Evolutionary conservation across 2,797 vertebrate genomes (phyloP).

Genomic region (Enteromius mattozi): DNA sequence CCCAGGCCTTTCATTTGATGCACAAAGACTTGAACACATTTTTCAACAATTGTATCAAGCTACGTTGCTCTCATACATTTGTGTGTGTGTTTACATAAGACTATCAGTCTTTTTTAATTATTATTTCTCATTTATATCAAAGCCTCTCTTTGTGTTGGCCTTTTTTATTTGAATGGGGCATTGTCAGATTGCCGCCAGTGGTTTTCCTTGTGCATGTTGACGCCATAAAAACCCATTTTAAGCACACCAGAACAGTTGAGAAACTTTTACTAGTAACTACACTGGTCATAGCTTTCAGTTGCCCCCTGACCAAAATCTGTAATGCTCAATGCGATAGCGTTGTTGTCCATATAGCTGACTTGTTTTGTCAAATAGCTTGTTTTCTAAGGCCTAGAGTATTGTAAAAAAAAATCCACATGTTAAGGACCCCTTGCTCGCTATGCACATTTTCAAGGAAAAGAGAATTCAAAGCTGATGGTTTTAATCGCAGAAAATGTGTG

Average conservation of each 20-base stretch:
- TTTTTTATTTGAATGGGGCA: constrained; percentile 59
- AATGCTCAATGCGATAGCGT: neutral
- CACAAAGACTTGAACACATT: constrained; percentile 91
- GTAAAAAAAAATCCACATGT: neutral
- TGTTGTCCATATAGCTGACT: neutral
- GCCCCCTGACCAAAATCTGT: neutral
- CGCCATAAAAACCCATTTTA: constrained; percentile 11
- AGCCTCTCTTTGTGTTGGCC: constrained; percentile 38
- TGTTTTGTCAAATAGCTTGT: neutral
- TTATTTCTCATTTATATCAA: constrained; percentile 64
- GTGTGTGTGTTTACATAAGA: constrained; percentile 67
- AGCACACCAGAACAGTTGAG: constrained; percentile 6
- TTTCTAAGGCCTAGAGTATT: constrained; percentile 2
- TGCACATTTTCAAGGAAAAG: constrained; percentile 61
- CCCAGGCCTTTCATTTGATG: constrained; percentile 90
- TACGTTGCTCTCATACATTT: constrained; percentile 68
- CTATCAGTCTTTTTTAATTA: constrained; percentile 68
- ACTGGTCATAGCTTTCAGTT: neutral
- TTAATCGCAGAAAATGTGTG: constrained; percentile 83
- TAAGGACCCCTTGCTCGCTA: constrained; percentile 53
- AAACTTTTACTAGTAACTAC: neutral
- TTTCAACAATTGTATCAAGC: constrained; percentile 90
- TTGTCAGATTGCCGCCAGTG: constrained; percentile 66
- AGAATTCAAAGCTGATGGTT: constrained; percentile 73
- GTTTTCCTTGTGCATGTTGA: constrained; percentile 11